These are phyloP conservation scores for Corythornis cristatus DNA, from an alignment of 2,113 vertebrate genomes.

Conservation along the genomic window DNA sequence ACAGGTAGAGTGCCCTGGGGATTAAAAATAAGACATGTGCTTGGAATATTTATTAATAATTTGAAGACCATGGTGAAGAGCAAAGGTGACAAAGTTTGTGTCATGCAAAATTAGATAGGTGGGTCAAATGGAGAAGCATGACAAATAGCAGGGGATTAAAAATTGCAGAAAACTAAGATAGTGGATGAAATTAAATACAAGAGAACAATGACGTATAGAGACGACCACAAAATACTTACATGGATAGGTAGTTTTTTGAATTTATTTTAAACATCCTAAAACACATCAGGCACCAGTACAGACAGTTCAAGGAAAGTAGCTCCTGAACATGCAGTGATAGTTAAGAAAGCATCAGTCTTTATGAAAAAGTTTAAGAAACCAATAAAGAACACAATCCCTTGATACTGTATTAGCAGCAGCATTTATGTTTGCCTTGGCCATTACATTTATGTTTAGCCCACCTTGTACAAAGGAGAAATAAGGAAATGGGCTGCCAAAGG, in stretches of 20 bases:
- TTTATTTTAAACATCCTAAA: not conserved
- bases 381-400: not conserved
- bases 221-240: not conserved
- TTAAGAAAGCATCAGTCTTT: not conserved
- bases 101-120: slow-evolving; percentile 50
- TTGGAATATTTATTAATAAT: slow-evolving; percentile 57
- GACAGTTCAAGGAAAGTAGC: not conserved
- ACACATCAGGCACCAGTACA: not conserved
- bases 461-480: not conserved
- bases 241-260: not conserved
- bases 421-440: not conserved
- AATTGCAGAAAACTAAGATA: not conserved
- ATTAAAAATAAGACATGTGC: slow-evolving; percentile 16
- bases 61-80: slow-evolving; percentile 9
- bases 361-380: not conserved
- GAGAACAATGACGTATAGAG: not conserved
- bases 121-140: not conserved
- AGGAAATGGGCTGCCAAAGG: not conserved
- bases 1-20: slow-evolving; percentile 7
- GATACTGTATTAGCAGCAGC: not conserved
- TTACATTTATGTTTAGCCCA: not conserved
- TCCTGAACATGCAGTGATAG: not conserved
- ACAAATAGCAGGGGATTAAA: slow-evolving; percentile 19
- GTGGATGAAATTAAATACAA: slow-evolving; percentile 11
- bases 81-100: slow-evolving; percentile 46